These are phyloP conservation scores for Esox niger DNA, from an alignment of 2,113 vertebrate species.

Conservation along the genomic window DNA sequence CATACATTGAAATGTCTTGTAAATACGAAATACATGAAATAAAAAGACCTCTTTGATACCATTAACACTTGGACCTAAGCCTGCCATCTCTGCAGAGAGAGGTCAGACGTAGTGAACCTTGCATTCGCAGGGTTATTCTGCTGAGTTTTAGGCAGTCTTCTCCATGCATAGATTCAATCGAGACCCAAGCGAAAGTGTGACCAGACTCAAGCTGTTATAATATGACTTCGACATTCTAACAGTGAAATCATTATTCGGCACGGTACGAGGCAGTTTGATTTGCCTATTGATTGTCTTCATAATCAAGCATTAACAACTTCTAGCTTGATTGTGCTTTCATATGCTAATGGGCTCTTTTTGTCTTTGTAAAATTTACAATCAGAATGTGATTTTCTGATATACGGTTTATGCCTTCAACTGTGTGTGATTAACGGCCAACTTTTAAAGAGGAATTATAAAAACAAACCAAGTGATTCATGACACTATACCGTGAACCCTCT, in stretches of 20 bases:
- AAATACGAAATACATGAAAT: no score
- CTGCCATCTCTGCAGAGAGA: neutral
- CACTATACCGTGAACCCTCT: no score
- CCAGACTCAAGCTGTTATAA: conserved; percentile 7
- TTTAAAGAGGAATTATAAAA: no score
- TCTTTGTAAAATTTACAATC: conserved; percentile 38
- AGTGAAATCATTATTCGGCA: conserved; percentile 13
- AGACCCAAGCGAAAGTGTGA: no score
- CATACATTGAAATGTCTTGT: no score
- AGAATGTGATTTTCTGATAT: conserved; percentile 6
- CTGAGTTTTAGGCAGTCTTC: neutral
- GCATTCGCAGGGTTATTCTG: neutral
- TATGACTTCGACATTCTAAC: conserved; percentile 12
- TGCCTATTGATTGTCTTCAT: conserved; percentile 41
- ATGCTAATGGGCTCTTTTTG: conserved; percentile 41
- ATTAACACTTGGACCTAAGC: neutral
- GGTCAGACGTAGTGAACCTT: neutral
- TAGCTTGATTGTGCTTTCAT: conserved; percentile 53
- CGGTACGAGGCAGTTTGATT: conserved; percentile 21
- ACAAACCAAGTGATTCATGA: no score
- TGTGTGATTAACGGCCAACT: no score
- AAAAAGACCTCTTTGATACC: neutral
- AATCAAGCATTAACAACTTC: conserved; percentile 43
- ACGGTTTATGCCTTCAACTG: neutral
- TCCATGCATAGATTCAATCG: no score